Conservation (phyloP, 2,888 invertebrate genomes). For the Monopis laevigella region DNA sequence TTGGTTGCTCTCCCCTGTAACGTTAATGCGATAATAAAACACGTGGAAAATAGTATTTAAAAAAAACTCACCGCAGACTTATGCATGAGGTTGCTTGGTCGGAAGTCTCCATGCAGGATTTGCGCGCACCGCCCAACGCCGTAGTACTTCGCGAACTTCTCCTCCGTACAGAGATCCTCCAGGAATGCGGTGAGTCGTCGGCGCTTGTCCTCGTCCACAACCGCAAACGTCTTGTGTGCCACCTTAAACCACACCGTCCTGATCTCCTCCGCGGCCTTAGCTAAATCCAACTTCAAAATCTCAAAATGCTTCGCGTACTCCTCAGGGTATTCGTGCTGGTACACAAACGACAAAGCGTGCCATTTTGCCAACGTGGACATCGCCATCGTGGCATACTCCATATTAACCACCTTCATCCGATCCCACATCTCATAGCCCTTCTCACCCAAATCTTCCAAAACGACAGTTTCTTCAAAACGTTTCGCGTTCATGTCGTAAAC, state of each 20-base stretch:
- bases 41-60: no score
- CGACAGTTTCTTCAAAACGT: conserved; percentile 22
- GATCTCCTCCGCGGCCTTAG: conserved; percentile 13
- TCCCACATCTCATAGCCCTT: conserved; percentile 27
- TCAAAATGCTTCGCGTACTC: conserved; percentile 26
- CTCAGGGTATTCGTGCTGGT: conserved; percentile 26
- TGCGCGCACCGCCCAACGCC: conserved; percentile 19
- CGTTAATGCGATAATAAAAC: no score
- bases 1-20: no score
- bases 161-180: conserved; percentile 1
- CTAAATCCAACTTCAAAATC: conserved; percentile 20
- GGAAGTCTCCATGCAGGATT: conserved; percentile 25
- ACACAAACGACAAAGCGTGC: conserved; percentile 34
- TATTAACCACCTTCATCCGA: conserved; percentile 26
- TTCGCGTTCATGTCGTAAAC: conserved; percentile 21
- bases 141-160: conserved; percentile 17
- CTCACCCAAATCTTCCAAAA: conserved; percentile 26
- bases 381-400: conserved; percentile 26
- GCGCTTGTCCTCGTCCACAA: conserved; percentile 25
- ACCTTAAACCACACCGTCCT: conserved; percentile 17
- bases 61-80: conserved; percentile 7
- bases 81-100: conserved; percentile 31
- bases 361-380: conserved; percentile 28
- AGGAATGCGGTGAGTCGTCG: conserved; percentile 24
- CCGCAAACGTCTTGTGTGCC: conserved; percentile 18